These are phyloP conservation scores for Eciton burchellii DNA, from an alignment of 1,140 invertebrate genomes.

Conservation along the genomic window DNA sequence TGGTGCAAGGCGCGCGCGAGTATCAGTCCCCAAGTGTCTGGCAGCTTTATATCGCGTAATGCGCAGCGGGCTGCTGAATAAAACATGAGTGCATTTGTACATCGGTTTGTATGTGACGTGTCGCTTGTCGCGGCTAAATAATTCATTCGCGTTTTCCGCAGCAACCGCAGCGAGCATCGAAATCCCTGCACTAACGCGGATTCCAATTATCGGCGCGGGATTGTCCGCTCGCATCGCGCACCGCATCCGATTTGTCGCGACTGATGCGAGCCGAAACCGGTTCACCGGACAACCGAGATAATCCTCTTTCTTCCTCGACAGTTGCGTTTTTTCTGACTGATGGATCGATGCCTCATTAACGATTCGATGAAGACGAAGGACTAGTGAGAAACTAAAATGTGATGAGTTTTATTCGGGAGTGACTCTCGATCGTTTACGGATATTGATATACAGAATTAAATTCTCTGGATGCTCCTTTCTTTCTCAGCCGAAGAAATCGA, in stretches of 20 bases:
- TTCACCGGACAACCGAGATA: too few relatives aligned
- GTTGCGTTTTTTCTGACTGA: too few relatives aligned
- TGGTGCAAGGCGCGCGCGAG: constrained; percentile 31
- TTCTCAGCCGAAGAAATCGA: too few relatives aligned
- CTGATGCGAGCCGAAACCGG: background rate
- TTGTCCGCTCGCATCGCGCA: constrained; percentile 12
- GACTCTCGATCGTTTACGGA: too few relatives aligned
- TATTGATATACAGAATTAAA: too few relatives aligned
- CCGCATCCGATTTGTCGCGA: background rate
- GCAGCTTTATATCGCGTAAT: constrained; percentile 53
- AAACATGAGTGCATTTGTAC: constrained; percentile 46
- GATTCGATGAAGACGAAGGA: too few relatives aligned
- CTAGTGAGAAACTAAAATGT: too few relatives aligned
- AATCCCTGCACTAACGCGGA: constrained; percentile 24
- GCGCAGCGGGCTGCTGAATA: constrained; percentile 39
- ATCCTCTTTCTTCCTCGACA: too few relatives aligned
- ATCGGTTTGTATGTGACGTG: constrained; percentile 40
- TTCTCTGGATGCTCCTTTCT: too few relatives aligned
- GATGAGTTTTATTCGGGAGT: too few relatives aligned
- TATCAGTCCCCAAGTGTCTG: constrained; percentile 51
- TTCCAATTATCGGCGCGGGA: constrained; percentile 28
- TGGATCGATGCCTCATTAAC: too few relatives aligned
- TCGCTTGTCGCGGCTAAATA: constrained; percentile 54
- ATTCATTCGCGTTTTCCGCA: constrained; percentile 60
- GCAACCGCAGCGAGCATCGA: constrained; percentile 16